A percentile compares a stretch with the other conserved stretches of the same genome.
Conservation (phyloP, 2,797 vertebrate species). For the Hypotaenidia philippensis region DNA sequence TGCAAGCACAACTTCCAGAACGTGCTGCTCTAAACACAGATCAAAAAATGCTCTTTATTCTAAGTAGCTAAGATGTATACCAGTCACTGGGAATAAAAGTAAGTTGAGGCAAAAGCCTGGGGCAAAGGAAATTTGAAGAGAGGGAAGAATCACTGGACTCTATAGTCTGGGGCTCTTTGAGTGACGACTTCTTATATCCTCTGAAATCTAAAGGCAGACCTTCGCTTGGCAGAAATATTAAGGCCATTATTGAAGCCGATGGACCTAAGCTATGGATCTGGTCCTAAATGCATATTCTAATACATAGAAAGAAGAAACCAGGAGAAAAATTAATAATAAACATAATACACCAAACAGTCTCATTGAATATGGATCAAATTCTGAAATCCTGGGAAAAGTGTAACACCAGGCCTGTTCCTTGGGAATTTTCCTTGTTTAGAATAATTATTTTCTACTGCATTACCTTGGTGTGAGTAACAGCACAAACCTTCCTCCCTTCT, state of each 20-base stretch:
- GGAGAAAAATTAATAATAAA: neutral
- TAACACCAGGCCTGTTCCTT: neutral
- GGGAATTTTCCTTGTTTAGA: neutral
- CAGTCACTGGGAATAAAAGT: neutral
- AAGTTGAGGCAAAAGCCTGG: slow-evolving; percentile 44
- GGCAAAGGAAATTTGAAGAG: slow-evolving; percentile 39
- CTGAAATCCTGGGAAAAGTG: neutral
- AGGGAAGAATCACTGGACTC: neutral
- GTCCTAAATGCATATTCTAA: neutral
- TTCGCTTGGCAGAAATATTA: neutral
- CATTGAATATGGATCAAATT: neutral
- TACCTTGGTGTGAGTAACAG: neutral
- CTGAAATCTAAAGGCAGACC: neutral
- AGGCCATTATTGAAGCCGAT: neutral
- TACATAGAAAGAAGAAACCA: neutral
- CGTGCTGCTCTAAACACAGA: slow-evolving; percentile 38
- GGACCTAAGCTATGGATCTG: neutral
- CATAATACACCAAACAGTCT: neutral
- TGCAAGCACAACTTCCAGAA: neutral
- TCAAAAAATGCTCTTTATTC: slow-evolving; percentile 33
- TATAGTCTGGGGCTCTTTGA: neutral
- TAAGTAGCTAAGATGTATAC: slow-evolving; percentile 24
- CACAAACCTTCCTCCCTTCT: neutral
- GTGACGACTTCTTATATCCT: slow-evolving; percentile 1
- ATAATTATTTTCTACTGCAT: neutral